phyloP scores from a whole-genome alignment of 1,140 invertebrate genomes.

The Trachymyrmex septentrionalis region DNA sequence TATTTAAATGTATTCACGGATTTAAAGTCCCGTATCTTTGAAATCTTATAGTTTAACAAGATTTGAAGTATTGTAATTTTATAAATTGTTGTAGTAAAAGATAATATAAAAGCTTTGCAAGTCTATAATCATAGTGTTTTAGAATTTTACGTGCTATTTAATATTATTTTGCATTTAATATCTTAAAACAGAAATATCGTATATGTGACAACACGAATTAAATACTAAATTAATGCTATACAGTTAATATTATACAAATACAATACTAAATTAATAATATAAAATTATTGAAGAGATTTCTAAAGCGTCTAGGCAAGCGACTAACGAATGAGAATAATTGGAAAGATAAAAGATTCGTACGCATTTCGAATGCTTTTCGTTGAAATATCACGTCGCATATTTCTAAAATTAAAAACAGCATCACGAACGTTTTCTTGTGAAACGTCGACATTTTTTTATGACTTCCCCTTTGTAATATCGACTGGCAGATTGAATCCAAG shows the following conservation, averaged over 20 bases:
- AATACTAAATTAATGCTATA: neutral
- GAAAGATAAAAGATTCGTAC: constrained; percentile 10
- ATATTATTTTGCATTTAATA: neutral
- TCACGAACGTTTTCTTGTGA: neutral
- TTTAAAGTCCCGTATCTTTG: neutral
- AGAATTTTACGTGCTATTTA: neutral
- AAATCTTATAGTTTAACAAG: neutral
- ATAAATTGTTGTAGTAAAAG: neutral
- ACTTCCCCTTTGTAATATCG: constrained; percentile 27
- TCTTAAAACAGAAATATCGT: neutral
- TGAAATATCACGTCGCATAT: constrained; percentile 37
- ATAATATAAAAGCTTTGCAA: neutral
- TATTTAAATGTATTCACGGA: neutral
- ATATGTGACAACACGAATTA: neutral
- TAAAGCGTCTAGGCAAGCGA: neutral
- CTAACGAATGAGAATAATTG: constrained; percentile 5
- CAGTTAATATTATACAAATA: no score
- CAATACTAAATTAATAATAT: neutral
- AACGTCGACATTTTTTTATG: constrained; percentile 28
- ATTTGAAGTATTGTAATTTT: neutral
- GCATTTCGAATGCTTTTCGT: constrained; percentile 24
- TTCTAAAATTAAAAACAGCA: constrained; percentile 48
- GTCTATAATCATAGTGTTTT: neutral
- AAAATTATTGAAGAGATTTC: neutral
- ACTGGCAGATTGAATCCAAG: constrained; percentile 6